These are phyloP conservation scores for Drosophila picticornis DNA, from an alignment of 2,888 invertebrate genomes.

Conservation along the genomic window DNA sequence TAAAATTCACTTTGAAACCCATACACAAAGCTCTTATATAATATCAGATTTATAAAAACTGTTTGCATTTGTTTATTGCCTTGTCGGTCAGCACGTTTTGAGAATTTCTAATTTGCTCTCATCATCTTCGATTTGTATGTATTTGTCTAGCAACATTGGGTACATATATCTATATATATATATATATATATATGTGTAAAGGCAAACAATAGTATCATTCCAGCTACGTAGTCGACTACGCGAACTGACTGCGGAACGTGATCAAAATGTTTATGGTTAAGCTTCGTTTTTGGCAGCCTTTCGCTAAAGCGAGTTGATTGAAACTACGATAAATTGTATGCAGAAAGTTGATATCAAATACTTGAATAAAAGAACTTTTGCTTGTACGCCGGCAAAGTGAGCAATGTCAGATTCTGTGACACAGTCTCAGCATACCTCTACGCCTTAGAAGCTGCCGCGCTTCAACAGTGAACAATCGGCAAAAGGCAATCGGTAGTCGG, in stretches of 20 bases:
- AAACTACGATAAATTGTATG: slow-evolving; percentile 19
- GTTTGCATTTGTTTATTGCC: slow-evolving; percentile 9
- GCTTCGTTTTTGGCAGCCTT: slow-evolving; percentile 26
- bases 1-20: slow-evolving; percentile 12
- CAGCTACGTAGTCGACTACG: slow-evolving; percentile 14
- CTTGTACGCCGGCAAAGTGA: not conserved
- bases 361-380: slow-evolving; percentile 12
- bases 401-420: slow-evolving; percentile 46
- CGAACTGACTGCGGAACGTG: slow-evolving; percentile 48
- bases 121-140: slow-evolving; percentile 33
- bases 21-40: not conserved
- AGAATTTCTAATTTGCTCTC: slow-evolving; percentile 69
- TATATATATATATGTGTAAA: slow-evolving; percentile 22
- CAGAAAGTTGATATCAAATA: slow-evolving; percentile 37
- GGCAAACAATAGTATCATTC: slow-evolving; percentile 37
- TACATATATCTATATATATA: slow-evolving; percentile 7
- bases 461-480: slow-evolving; percentile 4
- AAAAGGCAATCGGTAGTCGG: slow-evolving; percentile 12
- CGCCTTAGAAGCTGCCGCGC: slow-evolving; percentile 62
- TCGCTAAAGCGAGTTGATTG: slow-evolving; percentile 17
- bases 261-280: slow-evolving; percentile 53
- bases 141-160: slow-evolving; percentile 12
- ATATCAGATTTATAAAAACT: slow-evolving; percentile 1
- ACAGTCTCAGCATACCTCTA: slow-evolving; percentile 56
- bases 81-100: slow-evolving; percentile 59